These are phyloP conservation scores for Amblyornis subalaris DNA, from an alignment of 2,113 vertebrate genomes.

Conservation along the genomic window DNA sequence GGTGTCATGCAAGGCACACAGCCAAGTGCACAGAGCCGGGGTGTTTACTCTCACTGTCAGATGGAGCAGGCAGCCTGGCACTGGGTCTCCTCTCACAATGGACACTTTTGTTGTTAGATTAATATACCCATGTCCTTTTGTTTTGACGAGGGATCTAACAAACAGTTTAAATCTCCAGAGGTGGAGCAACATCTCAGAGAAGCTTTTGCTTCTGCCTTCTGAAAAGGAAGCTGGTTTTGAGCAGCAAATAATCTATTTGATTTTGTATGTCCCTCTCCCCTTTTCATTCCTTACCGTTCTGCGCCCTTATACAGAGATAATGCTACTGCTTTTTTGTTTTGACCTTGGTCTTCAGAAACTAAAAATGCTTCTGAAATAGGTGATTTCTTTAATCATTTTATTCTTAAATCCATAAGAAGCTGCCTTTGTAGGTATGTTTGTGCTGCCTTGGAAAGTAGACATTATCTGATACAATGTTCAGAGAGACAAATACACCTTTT, in stretches of 20 bases:
- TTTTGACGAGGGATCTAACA: conserved; percentile 50
- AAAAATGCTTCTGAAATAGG: not conserved
- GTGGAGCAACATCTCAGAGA: not conserved
- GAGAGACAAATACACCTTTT: not conserved
- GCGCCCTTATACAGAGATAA: not conserved
- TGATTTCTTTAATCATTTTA: not conserved
- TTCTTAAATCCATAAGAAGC: not conserved
- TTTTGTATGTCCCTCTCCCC: not conserved
- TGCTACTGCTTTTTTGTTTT: not conserved
- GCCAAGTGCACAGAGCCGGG: not conserved
- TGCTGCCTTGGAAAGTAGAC: not conserved
- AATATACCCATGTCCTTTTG: conserved; percentile 33
- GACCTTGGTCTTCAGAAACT: not conserved
- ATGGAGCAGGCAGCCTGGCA: conserved; percentile 51
- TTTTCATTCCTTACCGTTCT: not conserved
- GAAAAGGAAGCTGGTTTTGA: not conserved
- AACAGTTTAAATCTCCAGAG: conserved; percentile 32
- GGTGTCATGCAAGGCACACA: conserved; percentile 22
- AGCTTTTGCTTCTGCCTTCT: not conserved
- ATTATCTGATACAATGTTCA: not conserved
- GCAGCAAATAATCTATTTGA: not conserved
- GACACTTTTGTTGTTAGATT: conserved; percentile 28
- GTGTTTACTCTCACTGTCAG: conserved; percentile 51
- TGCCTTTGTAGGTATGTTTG: not conserved
- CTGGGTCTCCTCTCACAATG: conserved; percentile 40